Percentiles rank a stretch among this genome's conserved stretches.
These are phyloP conservation scores for Salvelinus namaycush DNA, from an alignment of 2,113 vertebrate species.

Conservation along the genomic window DNA sequence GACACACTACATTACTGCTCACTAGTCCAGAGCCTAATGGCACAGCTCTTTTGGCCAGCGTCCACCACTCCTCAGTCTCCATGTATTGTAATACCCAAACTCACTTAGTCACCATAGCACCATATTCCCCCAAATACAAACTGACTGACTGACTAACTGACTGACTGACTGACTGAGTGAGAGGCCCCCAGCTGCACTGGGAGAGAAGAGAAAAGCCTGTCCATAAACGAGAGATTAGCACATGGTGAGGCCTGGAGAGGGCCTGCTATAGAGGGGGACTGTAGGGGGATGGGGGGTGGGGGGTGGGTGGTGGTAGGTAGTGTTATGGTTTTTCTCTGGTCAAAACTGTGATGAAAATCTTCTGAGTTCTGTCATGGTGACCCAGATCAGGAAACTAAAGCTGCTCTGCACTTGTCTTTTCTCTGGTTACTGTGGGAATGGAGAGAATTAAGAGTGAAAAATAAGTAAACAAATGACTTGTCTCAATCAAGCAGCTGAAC, in stretches of 20 bases:
- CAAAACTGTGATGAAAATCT: conserved; percentile 55
- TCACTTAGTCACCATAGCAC: conserved; percentile 11
- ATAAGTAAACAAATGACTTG: background rate
- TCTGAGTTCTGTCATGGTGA: conserved; percentile 67
- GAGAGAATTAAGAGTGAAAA: too few species aligned
- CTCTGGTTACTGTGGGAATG: conserved; percentile 38
- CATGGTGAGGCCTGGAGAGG: conserved; percentile 19
- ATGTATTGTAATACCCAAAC: conserved; percentile 1
- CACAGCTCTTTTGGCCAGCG: conserved; percentile 8
- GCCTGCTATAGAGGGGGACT: conserved; percentile 25
- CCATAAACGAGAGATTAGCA: conserved; percentile 68
- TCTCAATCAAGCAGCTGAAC: conserved; percentile 15
- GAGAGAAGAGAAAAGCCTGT: conserved; percentile 53
- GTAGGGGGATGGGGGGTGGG: background rate
- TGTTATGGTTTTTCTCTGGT: conserved; percentile 52
- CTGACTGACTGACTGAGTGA: conserved; percentile 29
- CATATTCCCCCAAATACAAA: conserved; percentile 36
- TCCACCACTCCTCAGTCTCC: conserved; percentile 25
- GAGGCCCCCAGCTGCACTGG: conserved; percentile 46
- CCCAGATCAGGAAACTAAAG: conserved; percentile 33
- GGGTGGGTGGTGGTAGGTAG: conserved; percentile 20
- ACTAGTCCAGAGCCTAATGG: conserved; percentile 27
- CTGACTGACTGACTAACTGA: conserved; percentile 37
- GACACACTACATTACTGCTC: conserved; percentile 25
- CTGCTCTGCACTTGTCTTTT: conserved; percentile 23